Evolutionary conservation across 1,140 invertebrate genomes (phyloP).

Genomic region (Drosophila varians): DNA sequence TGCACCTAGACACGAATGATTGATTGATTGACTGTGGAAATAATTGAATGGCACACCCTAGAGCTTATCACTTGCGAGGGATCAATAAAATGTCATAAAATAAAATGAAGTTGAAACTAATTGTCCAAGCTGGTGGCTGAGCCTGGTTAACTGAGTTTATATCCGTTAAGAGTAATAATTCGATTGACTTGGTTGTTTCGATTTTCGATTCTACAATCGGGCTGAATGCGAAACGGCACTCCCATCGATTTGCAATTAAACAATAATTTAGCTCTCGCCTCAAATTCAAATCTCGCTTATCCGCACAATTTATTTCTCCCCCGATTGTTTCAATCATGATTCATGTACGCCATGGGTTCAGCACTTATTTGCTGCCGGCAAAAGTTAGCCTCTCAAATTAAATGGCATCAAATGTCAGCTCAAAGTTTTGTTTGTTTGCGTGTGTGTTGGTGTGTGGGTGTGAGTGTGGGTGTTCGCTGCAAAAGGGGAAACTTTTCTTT

Average conservation of each 20-base stretch:
- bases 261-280: slow-evolving; percentile 8
- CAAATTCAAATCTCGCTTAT: slow-evolving; percentile 5
- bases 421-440: slow-evolving; percentile 3
- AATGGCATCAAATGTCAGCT: slow-evolving; percentile 41
- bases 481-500: slow-evolving; percentile 41
- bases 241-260: slow-evolving; percentile 1
- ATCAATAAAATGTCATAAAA: background rate
- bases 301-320: slow-evolving; percentile 22
- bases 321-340: slow-evolving; percentile 14
- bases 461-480: too few relatives aligned
- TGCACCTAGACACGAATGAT: background rate
- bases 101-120: background rate
- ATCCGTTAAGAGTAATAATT: background rate
- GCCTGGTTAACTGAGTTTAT: background rate
- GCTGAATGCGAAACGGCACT: background rate
- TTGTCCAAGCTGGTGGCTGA: background rate
- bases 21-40: slow-evolving; percentile 14
- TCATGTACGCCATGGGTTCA: background rate
- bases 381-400: slow-evolving; percentile 37
- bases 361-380: slow-evolving; percentile 22
- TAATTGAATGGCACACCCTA: slow-evolving; percentile 11
- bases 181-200: too few relatives aligned
- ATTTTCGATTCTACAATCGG: background rate
- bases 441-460: too few relatives aligned
- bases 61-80: background rate